Conservation (phyloP, 2,113 vertebrate species). For the Pica pica region DNA sequence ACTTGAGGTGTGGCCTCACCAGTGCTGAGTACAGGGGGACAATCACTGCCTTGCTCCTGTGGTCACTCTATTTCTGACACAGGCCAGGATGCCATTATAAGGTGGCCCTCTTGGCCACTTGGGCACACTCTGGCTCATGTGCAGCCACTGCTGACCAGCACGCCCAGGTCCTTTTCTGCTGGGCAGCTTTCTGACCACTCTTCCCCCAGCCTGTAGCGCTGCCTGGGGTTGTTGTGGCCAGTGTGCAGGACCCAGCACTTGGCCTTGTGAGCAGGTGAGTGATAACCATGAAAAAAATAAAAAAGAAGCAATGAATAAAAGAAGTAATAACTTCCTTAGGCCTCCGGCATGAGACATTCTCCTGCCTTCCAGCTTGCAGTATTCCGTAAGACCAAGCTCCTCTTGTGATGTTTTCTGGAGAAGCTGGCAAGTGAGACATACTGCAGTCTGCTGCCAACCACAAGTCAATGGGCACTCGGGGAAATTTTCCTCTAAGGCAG, state of each 20-base stretch:
- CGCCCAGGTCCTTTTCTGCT: background rate
- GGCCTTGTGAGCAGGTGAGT: background rate
- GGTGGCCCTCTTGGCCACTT: background rate
- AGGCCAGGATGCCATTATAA: background rate
- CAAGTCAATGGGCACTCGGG: background rate
- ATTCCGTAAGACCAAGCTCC: background rate
- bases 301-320: background rate
- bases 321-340: background rate
- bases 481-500: background rate
- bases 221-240: background rate
- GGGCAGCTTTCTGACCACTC: background rate
- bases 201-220: accelerated
- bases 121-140: accelerated
- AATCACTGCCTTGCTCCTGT: background rate
- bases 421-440: background rate
- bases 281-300: background rate
- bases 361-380: background rate
- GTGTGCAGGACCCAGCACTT: background rate
- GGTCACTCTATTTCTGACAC: background rate
- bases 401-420: background rate
- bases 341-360: background rate
- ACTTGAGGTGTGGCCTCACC: too few species aligned
- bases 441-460: background rate
- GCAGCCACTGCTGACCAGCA: background rate
- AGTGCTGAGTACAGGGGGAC: accelerated